phyloP scores from a whole-genome alignment of 2,888 invertebrate species.

The Thereva unica region DNA sequence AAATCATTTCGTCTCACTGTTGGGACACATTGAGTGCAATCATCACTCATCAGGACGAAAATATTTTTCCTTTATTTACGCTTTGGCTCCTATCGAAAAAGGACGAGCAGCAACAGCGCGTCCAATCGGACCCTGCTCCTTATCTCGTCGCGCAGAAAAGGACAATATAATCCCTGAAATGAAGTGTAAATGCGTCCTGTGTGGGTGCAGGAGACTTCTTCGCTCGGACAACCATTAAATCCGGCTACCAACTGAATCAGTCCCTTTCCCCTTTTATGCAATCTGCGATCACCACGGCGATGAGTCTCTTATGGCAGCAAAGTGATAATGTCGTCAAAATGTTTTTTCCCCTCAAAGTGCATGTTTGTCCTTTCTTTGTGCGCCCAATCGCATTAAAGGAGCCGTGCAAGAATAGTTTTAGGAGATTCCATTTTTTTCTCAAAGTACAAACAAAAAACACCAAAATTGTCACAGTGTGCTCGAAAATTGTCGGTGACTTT shows the following conservation, averaged over 20 bases:
- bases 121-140: constrained; percentile 35
- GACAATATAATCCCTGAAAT: constrained; percentile 11
- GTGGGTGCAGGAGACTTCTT: constrained; percentile 40
- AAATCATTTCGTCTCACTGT: constrained; percentile 58
- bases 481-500: neutral
- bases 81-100: neutral
- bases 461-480: too few species aligned
- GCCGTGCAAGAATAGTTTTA: too few species aligned
- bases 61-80: constrained; percentile 48
- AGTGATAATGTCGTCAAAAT: too few species aligned
- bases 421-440: too few species aligned
- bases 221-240: constrained; percentile 38
- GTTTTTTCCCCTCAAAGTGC: too few species aligned
- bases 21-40: constrained; percentile 58
- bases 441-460: too few species aligned
- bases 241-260: constrained; percentile 6
- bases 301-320: too few species aligned
- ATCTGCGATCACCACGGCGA: neutral
- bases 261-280: constrained; percentile 9
- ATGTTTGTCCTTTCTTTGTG: too few species aligned
- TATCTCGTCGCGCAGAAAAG: constrained; percentile 31
- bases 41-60: constrained; percentile 59
- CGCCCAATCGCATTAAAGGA: too few species aligned
- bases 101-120: constrained; percentile 28
- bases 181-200: constrained; percentile 34